Evolutionary conservation across 2,888 invertebrate genomes (phyloP), one percentile per base, ranked within the genome.

Genomic region (Eupithecia dodoneata): DNA sequence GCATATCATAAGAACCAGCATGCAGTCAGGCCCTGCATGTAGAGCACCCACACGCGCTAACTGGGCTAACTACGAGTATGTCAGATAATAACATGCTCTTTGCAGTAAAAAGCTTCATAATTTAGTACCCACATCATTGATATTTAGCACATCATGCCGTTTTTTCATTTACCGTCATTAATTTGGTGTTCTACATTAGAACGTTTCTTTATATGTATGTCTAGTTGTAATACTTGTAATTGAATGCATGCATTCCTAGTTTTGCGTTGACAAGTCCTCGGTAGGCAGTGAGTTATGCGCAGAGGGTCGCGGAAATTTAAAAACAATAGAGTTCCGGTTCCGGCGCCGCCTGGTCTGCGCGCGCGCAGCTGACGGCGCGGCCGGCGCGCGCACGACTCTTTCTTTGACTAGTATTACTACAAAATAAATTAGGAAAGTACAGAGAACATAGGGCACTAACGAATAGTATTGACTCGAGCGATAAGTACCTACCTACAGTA

Each of bases 281-380:
- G 47, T 47, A 45, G 41, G n/a, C 12, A 45, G 49, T 76, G 65
- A 73, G 42, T 73, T 71, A 75, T 75, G 74, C 59, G 72, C 70
- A 69, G 78, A 42, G 77, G 73, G 72, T 73, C 65, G 47, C n/a
- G 66, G 70, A 69, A 79, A 81, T 83, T 81, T 81, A 76, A 81
- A 83, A 77, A 83, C 82, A 83, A 83, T 83, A 80, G 81, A 81
- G 82, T 80, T 78, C 83, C 83, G 84, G 82, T 82, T 81, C 82
- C 83, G 87, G 88, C 89, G 87, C 86, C 89, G 85, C 85, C 78
- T 76, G 85, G 89, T 88, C 89, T 89, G 89, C 86, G 85, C 82
- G 63, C 78, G 76, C 76, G 82, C 83, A 71, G 76, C 75, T 79
- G 79, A 75, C 76, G 76, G 5, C 55, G 10, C 4, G 52, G 4